Percentiles rank a stretch among this genome's conserved stretches.
phyloP scores from a whole-genome alignment of 2,113 vertebrate species.

The Elephantulus edwardii region DNA sequence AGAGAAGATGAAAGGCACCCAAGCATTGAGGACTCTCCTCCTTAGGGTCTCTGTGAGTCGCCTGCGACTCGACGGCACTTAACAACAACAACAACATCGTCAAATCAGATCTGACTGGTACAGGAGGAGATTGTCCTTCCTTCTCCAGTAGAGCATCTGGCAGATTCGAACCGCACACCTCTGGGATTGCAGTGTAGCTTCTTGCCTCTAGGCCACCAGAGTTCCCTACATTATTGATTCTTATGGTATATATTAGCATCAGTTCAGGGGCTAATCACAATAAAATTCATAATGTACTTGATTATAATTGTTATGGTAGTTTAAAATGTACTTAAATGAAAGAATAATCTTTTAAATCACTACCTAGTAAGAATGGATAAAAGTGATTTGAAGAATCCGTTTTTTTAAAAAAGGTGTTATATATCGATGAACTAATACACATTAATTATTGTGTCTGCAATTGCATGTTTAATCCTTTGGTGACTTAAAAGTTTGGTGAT shows the following conservation, averaged over 20 bases:
- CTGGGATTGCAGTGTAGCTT: no score
- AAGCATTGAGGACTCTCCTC: no score
- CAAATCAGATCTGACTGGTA: no score
- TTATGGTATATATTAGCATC: neutral
- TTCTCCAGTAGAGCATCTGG: no score
- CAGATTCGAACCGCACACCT: no score
- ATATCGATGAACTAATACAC: neutral
- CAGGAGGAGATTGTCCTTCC: no score
- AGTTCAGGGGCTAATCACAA: neutral
- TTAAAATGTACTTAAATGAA: neutral
- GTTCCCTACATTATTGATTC: no score
- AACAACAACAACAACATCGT: no score
- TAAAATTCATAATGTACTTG: neutral
- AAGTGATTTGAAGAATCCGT: slow-evolving; percentile 9
- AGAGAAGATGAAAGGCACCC: no score
- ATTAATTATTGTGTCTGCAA: neutral
- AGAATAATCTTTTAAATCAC: neutral
- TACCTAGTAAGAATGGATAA: neutral
- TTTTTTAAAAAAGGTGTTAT: neutral
- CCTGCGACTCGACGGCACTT: no score
- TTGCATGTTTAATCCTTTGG: neutral
- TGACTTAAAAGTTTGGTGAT: neutral
- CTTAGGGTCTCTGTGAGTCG: no score
- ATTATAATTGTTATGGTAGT: neutral
- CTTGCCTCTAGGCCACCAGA: no score